Base-by-base conservation (phyloP, 2,797 vertebrate species). In the Pteronotus mesoamericanus region DNA sequence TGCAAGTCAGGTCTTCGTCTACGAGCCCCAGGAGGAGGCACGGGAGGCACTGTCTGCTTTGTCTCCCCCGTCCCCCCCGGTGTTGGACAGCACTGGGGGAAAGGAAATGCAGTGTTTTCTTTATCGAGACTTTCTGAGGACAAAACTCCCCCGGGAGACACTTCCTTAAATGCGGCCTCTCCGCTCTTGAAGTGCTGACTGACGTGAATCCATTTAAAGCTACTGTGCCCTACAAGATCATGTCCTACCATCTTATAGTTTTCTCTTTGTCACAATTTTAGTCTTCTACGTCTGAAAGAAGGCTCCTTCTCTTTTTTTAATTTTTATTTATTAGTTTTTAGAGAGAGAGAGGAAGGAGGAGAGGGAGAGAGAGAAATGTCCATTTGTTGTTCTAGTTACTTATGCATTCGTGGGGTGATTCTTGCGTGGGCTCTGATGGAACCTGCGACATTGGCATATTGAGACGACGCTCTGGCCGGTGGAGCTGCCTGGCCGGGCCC, bases 81-180 rank as follows among this genome's bases (percentile, higher is more conserved):
- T 26, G 8, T 1, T 4, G 21, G 57, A 1, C 21, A 1, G 77
- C 53, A 4, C 46, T n/a, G 0, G 11, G 5, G 2, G 5, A n/a
- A 59, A 77, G 74, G 57, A 37, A 42, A 48, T 7, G 0, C 18
- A 16, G 74, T 29, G 0, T 39, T 69, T 66, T 37, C 95, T 59
- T 69, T 29, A 19, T 29, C 53, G 19, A 16, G 66, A 72, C 55
- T 80, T 66, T 86, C 14, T 37, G 61, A 84, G 55, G 64, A 32
- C 86, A 53, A 42, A 6, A 10, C 32, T 9, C 75, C 61, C 92
- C 74, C 24, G 34, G 82, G 44, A 91, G 51, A 69, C 61, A 37
- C 86, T 95, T 95, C 96, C 89, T 95, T 86, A 86, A 75, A 85
- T 94, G 71, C 6, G 24, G 32, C 74, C 21, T 32, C 75, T n/a